phyloP scores from a whole-genome alignment of 2,888 invertebrate genomes.

The Subacronicta megacephala region DNA sequence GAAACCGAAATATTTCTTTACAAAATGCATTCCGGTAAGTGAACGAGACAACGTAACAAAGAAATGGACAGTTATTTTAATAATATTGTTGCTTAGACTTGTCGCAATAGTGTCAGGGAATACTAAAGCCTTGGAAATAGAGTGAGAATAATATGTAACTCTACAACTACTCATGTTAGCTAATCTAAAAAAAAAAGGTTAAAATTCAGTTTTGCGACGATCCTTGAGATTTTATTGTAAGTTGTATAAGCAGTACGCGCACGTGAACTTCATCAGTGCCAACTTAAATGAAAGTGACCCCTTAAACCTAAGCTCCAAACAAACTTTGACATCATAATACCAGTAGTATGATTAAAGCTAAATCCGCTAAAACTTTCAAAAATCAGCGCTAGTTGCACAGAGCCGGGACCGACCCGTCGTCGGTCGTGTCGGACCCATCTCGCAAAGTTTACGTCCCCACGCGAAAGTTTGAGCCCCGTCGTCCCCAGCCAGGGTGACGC shows the following conservation, averaged over 20 bases:
- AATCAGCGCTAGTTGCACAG: constrained; percentile 8
- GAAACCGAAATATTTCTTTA: not conserved
- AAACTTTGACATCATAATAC: constrained; percentile 4
- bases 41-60: not conserved
- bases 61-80: not conserved
- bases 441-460: constrained; percentile 3
- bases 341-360: not conserved
- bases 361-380: constrained; percentile 4
- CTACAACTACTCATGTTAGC: too few species aligned
- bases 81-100: not conserved
- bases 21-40: not conserved
- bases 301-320: not conserved
- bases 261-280: too few species aligned
- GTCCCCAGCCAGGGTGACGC: not conserved
- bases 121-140: too few species aligned
- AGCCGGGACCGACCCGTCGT: not conserved
- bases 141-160: too few species aligned
- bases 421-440: constrained; percentile 6
- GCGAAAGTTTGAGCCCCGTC: not conserved
- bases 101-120: not conserved
- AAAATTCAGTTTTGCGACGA: too few species aligned
- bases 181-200: too few species aligned
- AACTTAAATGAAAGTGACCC: not conserved
- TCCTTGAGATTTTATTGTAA: too few species aligned
- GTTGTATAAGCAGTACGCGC: too few species aligned